Conservation (phyloP, 2,888 invertebrate species). For the Drosophila vallismaia region DNA sequence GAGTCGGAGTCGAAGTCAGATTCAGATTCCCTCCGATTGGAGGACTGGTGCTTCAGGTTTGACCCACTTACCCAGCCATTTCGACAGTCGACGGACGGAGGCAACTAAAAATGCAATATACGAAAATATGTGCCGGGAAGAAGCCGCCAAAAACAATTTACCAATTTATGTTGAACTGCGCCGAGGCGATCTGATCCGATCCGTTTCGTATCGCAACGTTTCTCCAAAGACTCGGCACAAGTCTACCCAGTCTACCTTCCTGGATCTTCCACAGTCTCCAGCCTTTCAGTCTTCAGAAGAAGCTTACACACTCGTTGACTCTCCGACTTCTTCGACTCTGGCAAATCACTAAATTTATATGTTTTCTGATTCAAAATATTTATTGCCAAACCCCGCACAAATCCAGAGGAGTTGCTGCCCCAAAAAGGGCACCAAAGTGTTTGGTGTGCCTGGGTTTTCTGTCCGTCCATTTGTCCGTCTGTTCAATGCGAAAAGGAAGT, state of each 20-base stretch:
- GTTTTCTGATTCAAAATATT: slow-evolving; percentile 82
- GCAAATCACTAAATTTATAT: slow-evolving; percentile 83
- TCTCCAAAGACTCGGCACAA: slow-evolving; percentile 11
- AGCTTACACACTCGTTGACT: slow-evolving; percentile 45
- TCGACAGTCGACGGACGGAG: slow-evolving; percentile 42
- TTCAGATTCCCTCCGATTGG: not conserved
- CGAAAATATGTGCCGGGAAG: slow-evolving; percentile 67
- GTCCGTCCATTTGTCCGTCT: not conserved
- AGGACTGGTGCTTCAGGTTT: slow-evolving; percentile 39
- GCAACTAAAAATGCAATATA: slow-evolving; percentile 76
- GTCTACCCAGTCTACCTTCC: not conserved
- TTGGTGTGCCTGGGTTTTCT: slow-evolving; percentile 27
- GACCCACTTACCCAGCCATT: slow-evolving; percentile 58
- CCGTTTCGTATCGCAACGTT: slow-evolving; percentile 25
- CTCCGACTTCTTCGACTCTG: slow-evolving; percentile 44
- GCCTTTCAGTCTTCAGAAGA: slow-evolving; percentile 23
- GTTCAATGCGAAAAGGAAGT: slow-evolving; percentile 44
- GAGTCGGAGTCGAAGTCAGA: not conserved
- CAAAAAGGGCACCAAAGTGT: slow-evolving; percentile 68
- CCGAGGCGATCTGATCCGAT: slow-evolving; percentile 39
- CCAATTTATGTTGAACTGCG: slow-evolving; percentile 78
- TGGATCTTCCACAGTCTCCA: slow-evolving; percentile 5
- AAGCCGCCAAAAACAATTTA: slow-evolving; percentile 81
- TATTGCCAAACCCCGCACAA: slow-evolving; percentile 72
- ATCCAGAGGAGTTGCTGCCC: slow-evolving; percentile 49